Conservation (phyloP, 2,888 invertebrate genomes). For the Petrolisthes manimaculis region DNA sequence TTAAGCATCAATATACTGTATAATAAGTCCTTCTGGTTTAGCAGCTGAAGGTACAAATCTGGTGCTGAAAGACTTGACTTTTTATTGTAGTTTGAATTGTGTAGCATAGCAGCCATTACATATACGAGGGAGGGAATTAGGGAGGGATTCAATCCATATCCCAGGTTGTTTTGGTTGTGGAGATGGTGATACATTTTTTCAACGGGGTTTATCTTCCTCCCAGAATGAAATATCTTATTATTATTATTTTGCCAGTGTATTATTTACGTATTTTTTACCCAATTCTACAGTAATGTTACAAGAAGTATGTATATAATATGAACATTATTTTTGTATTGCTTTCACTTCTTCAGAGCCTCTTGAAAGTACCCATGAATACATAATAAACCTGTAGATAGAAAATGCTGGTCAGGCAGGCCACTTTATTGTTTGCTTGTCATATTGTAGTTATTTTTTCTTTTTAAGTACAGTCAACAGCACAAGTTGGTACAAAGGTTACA, state of each 20-base stretch:
- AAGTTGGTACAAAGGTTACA: constrained; percentile 16
- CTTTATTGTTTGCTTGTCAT: no score
- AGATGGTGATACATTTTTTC: constrained; percentile 23
- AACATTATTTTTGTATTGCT: constrained; percentile 61
- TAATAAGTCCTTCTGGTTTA: constrained; percentile 21
- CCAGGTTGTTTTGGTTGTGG: no score
- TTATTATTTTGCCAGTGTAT: neutral
- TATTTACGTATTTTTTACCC: constrained; percentile 41
- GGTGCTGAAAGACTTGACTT: constrained; percentile 54
- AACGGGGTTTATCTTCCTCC: neutral
- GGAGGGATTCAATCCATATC: no score
- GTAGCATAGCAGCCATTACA: no score
- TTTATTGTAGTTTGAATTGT: constrained; percentile 39
- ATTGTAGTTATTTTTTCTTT: constrained; percentile 1
- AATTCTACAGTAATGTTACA: constrained; percentile 48
- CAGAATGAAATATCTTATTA: neutral
- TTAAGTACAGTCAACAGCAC: constrained; percentile 21
- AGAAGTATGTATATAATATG: constrained; percentile 54
- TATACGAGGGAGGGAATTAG: no score
- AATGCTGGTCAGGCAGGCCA: no score
- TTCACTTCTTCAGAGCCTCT: constrained; percentile 63
- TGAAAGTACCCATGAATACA: constrained; percentile 36
- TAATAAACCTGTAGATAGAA: neutral
- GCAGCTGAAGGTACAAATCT: constrained; percentile 51
- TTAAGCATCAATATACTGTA: neutral